Evolutionary conservation across 2,888 invertebrate genomes (phyloP).

Genomic region (Myathropa florea): DNA sequence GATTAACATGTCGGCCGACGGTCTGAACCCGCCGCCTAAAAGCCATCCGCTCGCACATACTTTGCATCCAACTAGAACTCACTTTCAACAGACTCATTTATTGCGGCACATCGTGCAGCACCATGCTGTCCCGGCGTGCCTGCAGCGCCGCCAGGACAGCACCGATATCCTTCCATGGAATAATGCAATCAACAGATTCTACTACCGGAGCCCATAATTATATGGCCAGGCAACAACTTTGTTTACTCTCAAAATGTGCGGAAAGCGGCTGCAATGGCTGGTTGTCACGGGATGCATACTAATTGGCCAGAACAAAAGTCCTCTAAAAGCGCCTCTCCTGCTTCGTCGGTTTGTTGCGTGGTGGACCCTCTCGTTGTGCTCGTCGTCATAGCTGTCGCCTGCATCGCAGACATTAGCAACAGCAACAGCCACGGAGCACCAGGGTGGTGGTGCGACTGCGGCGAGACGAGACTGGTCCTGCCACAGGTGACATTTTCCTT

Average conservation of each 20-base stretch:
- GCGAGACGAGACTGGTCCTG: slow-evolving; percentile 19
- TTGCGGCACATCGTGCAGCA: background rate
- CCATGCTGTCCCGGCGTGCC: no score
- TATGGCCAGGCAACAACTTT: slow-evolving; percentile 64
- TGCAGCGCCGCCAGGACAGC: slow-evolving; percentile 13
- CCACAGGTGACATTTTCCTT: slow-evolving; percentile 59
- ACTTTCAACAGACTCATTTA: slow-evolving; percentile 29
- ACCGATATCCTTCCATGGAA: slow-evolving; percentile 58
- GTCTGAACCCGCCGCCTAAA: background rate
- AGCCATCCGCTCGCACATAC: slow-evolving; percentile 5
- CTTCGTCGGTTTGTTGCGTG: slow-evolving; percentile 25
- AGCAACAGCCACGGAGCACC: background rate
- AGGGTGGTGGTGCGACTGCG: background rate
- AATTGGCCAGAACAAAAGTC: slow-evolving; percentile 71
- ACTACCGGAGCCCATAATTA: slow-evolving; percentile 54
- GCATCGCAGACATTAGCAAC: background rate
- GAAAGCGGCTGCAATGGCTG: slow-evolving; percentile 66
- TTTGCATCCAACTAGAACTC: slow-evolving; percentile 9
- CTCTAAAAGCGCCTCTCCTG: slow-evolving; percentile 59
- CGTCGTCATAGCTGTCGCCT: background rate
- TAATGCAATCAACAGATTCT: slow-evolving; percentile 59
- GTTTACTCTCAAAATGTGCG: slow-evolving; percentile 67
- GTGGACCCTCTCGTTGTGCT: slow-evolving; percentile 10
- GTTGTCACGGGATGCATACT: slow-evolving; percentile 72
- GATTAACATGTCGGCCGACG: slow-evolving; percentile 46